Evolutionary conservation across 2,113 vertebrate genomes (phyloP).

Genomic region (Brienomyrus longianalis): DNA sequence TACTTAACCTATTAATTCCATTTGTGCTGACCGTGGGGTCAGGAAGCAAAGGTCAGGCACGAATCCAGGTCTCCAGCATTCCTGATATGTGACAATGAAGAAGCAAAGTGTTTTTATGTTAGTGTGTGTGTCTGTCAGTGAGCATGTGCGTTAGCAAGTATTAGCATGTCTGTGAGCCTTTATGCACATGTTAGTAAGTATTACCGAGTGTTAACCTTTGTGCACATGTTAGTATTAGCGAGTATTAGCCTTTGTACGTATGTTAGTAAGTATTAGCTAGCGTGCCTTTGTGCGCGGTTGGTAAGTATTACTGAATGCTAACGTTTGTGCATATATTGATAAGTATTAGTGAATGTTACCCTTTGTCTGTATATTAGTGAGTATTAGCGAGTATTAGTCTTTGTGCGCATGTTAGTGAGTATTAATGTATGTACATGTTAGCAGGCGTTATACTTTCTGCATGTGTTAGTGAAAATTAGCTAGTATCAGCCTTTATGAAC

Average conservation of each 20-base stretch:
- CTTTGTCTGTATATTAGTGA: not conserved
- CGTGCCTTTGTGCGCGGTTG: not conserved
- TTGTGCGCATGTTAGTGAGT: not conserved
- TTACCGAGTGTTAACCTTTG: not conserved
- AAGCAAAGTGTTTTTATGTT: not conserved
- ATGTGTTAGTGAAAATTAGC: not conserved
- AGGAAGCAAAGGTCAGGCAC: constrained; percentile 88
- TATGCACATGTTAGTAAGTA: not conserved
- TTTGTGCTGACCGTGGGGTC: constrained; percentile 98
- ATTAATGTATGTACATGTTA: not conserved
- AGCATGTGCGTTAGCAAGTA: not conserved
- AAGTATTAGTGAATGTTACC: not conserved
- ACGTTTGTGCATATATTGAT: not conserved
- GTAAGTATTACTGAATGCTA: not conserved
- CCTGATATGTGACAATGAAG: not conserved
- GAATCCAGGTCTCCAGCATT: not conserved
- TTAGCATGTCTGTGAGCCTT: not conserved
- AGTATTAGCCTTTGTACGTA: not conserved
- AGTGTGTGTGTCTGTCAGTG: not conserved
- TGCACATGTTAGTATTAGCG: not conserved
- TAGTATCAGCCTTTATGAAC: not conserved
- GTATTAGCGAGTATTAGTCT: not conserved
- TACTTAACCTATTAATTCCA: constrained; percentile 96
- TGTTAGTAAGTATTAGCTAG: not conserved
- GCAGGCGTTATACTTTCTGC: not conserved